phyloP scores from a whole-genome alignment of 1,140 invertebrate species.

The Bombus breviceps region DNA sequence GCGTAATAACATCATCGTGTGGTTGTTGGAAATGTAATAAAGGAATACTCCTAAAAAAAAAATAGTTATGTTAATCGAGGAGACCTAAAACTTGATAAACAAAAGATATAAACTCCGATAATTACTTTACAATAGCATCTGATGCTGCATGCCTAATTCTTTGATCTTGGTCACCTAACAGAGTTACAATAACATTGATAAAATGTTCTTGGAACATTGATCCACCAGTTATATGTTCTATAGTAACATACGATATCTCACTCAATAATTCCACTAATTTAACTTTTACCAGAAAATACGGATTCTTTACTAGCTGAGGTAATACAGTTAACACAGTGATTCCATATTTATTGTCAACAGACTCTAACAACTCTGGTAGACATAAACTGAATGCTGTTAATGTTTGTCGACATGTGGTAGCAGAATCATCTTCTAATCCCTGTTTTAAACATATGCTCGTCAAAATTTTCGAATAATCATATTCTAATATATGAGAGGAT shows the following conservation, averaged over 20 bases:
- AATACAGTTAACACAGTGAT: constrained; percentile 85
- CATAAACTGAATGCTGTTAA: constrained; percentile 85
- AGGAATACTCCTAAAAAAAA: constrained; percentile 82
- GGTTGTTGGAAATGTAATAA: constrained; percentile 78
- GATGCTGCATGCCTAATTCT: constrained; percentile 90
- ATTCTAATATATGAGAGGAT: constrained; percentile 24
- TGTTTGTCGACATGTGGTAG: constrained; percentile 87
- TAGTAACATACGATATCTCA: constrained; percentile 84
- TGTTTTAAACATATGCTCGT: constrained; percentile 67
- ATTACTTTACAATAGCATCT: constrained; percentile 87
- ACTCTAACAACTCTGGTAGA: constrained; percentile 85
- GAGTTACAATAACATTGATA: constrained; percentile 85
- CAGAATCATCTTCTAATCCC: constrained; percentile 88
- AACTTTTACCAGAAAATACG: constrained; percentile 95
- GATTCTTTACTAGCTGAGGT: constrained; percentile 86
- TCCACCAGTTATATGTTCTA: constrained; percentile 81
- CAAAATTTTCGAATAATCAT: not conserved
- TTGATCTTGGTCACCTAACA: constrained; percentile 90
- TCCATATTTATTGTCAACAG: constrained; percentile 81
- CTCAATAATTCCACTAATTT: constrained; percentile 86
- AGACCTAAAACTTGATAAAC: not conserved
- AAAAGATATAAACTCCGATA: not conserved
- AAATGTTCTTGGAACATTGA: constrained; percentile 85
- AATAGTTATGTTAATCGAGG: not conserved
- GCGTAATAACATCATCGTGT: constrained; percentile 80